Conservation (phyloP, 2,797 vertebrate species). For the Eulemur coronatus region DNA sequence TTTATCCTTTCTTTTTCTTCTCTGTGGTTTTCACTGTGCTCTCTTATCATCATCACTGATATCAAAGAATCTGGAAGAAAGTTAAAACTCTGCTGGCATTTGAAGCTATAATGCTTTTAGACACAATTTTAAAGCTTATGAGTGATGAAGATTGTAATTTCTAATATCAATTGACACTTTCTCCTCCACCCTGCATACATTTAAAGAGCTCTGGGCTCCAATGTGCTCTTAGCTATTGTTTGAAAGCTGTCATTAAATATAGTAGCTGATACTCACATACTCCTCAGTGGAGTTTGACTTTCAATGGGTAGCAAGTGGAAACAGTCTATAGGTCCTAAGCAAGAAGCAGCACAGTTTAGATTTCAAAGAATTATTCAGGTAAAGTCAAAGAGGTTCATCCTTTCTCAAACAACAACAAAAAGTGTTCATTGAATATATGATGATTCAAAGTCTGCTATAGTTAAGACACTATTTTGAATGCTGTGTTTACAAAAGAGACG, state of each 20-base stretch:
- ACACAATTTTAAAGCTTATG: slow-evolving; percentile 28
- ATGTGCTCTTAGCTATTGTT: neutral
- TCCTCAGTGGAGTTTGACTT: neutral
- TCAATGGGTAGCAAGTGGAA: neutral
- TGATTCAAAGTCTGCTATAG: neutral
- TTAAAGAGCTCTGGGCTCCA: slow-evolving; percentile 29
- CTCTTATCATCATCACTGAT: neutral
- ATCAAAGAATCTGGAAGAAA: slow-evolving; percentile 23
- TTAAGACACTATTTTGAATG: neutral
- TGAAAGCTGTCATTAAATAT: slow-evolving; percentile 45
- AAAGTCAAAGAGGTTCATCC: neutral
- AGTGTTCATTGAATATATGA: neutral
- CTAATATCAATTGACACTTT: slow-evolving; percentile 56
- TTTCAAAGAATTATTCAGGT: neutral
- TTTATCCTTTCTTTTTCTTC: neutral
- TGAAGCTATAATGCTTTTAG: slow-evolving; percentile 50
- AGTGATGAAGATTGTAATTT: slow-evolving; percentile 29
- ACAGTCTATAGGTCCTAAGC: neutral
- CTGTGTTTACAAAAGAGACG: neutral
- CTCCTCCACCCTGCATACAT: neutral
- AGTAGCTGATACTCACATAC: neutral
- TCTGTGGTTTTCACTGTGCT: neutral
- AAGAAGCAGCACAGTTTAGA: neutral
- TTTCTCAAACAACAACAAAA: neutral
- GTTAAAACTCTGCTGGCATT: neutral